A percentile compares a stretch with the other conserved stretches of the same genome.
These are phyloP conservation scores for Acanthurus lineatus DNA, from an alignment of 2,797 vertebrate genomes.

Conservation along the genomic window DNA sequence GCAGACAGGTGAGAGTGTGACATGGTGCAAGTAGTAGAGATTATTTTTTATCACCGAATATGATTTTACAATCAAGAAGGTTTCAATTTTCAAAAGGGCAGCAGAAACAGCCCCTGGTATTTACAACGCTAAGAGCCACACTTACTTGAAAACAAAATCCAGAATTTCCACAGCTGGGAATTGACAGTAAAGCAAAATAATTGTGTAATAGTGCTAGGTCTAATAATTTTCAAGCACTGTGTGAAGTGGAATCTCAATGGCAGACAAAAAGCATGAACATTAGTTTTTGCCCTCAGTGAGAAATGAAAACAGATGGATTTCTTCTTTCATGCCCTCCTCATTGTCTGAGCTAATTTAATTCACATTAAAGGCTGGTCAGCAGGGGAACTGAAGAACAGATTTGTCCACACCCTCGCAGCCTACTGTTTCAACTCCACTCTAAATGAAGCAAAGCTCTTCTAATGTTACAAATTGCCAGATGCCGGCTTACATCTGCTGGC, in stretches of 20 bases:
- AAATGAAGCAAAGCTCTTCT: conserved; percentile 26
- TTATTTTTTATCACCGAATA: conserved; percentile 14
- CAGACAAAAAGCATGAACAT: conserved; percentile 12
- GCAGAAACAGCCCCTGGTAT: neutral
- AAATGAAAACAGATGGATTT: conserved; percentile 28
- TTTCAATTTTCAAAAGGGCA: neutral
- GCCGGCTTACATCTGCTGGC: neutral
- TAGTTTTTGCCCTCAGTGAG: neutral
- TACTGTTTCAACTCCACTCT: conserved; percentile 20
- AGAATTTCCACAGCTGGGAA: neutral
- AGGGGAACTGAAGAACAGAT: conserved; percentile 20
- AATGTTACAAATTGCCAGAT: conserved; percentile 8
- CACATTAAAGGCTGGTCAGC: conserved; percentile 38
- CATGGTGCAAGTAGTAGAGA: conserved; percentile 1
- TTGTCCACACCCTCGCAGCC: conserved; percentile 8
- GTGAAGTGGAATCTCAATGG: neutral
- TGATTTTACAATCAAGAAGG: conserved; percentile 26
- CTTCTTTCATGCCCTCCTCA: conserved; percentile 13
- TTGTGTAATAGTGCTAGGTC: neutral
- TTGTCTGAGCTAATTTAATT: conserved; percentile 39
- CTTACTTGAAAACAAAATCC: neutral
- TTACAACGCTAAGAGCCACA: neutral
- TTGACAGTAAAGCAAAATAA: neutral
- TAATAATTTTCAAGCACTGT: neutral
- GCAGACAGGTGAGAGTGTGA: conserved; percentile 20